phyloP scores from a whole-genome alignment of 2,888 invertebrate genomes.

The Chrysina gloriosa region DNA sequence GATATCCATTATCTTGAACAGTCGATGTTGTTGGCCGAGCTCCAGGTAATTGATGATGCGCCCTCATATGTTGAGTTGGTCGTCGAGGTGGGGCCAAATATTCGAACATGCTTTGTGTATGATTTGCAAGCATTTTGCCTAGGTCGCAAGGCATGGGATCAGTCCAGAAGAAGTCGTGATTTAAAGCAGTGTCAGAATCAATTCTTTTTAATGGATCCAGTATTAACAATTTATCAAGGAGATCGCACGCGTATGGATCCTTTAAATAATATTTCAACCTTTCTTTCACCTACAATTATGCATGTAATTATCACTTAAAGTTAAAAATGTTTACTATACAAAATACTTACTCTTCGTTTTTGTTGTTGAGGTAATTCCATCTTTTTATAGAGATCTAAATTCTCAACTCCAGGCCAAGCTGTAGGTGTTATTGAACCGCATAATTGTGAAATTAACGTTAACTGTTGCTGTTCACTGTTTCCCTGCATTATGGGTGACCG shows the following conservation, averaged over 20 bases:
- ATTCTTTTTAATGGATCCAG: conserved; percentile 90
- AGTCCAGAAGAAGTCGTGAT: conserved; percentile 99
- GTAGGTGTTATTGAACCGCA: conserved; percentile 96
- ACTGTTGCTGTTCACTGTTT: conserved; percentile 95
- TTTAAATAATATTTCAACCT: conserved; percentile 89
- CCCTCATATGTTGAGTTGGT: conserved; percentile 72
- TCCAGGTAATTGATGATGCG: conserved; percentile 71
- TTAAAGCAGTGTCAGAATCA: conserved; percentile 92
- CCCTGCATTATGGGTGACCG: conserved; percentile 95
- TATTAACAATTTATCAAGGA: conserved; percentile 90
- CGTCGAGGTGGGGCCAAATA: conserved; percentile 84
- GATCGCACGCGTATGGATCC: conserved; percentile 91
- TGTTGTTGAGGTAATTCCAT: conserved; percentile 90
- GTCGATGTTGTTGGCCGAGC: conserved; percentile 67
- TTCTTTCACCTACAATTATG: conserved; percentile 76
- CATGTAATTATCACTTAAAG: conserved; percentile 1
- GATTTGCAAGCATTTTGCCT: conserved; percentile 91
- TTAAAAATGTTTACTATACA: conserved; percentile 21
- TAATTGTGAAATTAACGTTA: conserved; percentile 93
- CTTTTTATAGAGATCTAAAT: conserved; percentile 86
- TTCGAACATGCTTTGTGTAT: conserved; percentile 95
- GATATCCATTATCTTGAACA: conserved; percentile 82
- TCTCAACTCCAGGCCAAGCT: conserved; percentile 94
- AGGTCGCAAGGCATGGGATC: conserved; percentile 96
- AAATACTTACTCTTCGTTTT: conserved; percentile 77